A percentile compares a stretch with the other conserved stretches of the same genome.
phyloP scores from a whole-genome alignment of 2,113 vertebrate species.

The Sialia sialis region DNA sequence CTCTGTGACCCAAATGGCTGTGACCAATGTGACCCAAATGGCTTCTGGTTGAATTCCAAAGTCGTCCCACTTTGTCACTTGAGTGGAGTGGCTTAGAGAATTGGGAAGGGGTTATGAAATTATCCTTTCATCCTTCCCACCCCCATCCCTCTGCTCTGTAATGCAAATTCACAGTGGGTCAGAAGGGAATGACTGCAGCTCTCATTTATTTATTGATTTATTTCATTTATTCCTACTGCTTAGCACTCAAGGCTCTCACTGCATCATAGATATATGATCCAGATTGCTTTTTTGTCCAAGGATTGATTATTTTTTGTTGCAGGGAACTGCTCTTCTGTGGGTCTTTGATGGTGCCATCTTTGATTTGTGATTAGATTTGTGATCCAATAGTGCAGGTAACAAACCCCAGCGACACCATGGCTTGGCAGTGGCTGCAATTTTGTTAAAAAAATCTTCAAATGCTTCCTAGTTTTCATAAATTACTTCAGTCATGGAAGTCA shows the following conservation, averaged over 20 bases:
- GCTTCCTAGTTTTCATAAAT: not conserved
- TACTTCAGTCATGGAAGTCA: not conserved
- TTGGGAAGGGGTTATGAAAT: not conserved
- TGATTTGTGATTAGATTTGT: not conserved
- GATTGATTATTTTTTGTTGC: not conserved
- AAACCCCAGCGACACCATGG: accelerated
- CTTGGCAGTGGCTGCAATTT: not conserved
- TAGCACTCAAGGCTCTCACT: not conserved
- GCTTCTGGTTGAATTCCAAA: not conserved
- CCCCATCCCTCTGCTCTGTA: not conserved
- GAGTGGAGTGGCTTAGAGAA: not conserved
- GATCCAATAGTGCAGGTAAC: not conserved
- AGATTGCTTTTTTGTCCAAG: not conserved
- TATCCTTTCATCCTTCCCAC: not conserved
- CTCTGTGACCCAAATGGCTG: not conserved
- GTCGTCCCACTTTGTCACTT: not conserved
- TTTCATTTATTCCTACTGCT: not conserved
- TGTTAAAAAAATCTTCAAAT: not conserved
- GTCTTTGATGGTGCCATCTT: not conserved
- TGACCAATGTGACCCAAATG: not conserved
- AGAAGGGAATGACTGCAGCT: not conserved
- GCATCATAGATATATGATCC: not conserved
- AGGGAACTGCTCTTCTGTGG: not conserved
- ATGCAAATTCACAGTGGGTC: not conserved
- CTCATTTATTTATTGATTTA: not conserved